Evolutionary conservation across 1,140 invertebrate species (phyloP).

Genomic region (Sitobion miscanthi): DNA sequence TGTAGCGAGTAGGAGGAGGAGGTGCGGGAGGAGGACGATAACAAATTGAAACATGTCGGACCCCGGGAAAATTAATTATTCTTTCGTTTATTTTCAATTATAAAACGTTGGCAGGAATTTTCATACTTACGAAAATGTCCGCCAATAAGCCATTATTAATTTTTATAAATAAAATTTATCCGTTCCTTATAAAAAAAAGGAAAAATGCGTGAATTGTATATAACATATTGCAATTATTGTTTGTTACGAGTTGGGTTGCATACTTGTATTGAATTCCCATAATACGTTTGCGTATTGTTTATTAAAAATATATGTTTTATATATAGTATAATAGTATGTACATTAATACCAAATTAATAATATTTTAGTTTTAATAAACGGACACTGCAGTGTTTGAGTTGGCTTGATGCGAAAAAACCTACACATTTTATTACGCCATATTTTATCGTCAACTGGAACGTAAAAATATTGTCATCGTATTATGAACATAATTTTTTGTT

Average conservation of each 20-base stretch:
- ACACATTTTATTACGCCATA: background rate
- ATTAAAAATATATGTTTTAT: background rate
- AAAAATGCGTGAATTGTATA: background rate
- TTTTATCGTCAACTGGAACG: background rate
- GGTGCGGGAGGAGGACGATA: constrained; percentile 33
- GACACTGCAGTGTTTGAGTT: background rate
- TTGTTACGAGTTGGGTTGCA: background rate
- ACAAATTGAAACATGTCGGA: constrained; percentile 57
- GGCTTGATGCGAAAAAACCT: background rate
- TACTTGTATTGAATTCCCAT: background rate
- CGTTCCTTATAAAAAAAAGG: background rate
- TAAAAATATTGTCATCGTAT: constrained; percentile 5
- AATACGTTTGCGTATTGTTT: background rate
- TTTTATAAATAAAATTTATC: constrained; percentile 45
- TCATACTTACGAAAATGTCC: constrained; percentile 48
- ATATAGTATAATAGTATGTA: background rate
- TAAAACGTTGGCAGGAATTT: constrained; percentile 55
- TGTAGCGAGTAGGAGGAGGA: background rate
- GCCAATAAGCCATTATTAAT: constrained; percentile 55
- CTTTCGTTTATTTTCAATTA: constrained; percentile 57
- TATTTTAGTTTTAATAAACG: background rate
- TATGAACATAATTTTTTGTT: constrained; percentile 18
- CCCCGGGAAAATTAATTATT: constrained; percentile 56
- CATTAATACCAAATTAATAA: background rate
- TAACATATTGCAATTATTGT: background rate